Base-by-base conservation (phyloP, 1,140 invertebrate species). In the Pissodes strobi region DNA sequence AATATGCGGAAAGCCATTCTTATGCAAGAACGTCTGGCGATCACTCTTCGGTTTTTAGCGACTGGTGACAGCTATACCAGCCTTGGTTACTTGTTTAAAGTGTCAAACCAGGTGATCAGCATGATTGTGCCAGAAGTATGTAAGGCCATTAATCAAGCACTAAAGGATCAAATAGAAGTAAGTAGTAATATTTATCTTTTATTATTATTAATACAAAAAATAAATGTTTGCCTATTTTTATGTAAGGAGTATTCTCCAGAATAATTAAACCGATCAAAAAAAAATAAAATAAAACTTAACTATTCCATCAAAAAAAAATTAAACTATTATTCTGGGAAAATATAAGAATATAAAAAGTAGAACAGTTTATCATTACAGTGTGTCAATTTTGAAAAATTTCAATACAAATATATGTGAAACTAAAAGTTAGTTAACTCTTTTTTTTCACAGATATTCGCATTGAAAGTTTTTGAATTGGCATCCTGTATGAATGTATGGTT, bases 21-120 rank as follows among this genome's bases (percentile, higher is more conserved):
- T 0, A 34, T 25, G 12, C 37, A 51, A 9, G n/a, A 23, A 19
- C 18, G n/a, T 30, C 63, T 74, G 13, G 69, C 72, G 55, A 53
- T 73, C 9, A 74, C 74, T 37, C 48, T 74, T 21, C 49, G 74
- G 43, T 76, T 65, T 56, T 59, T 74, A 38, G 74, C 75, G 4
- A 73, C 65, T 39, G 73, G 74, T 9, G 70, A 74, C n/a, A 34
- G 43, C 34, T 60, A 30, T 46, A 45, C 22, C 12, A 43, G 55
- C 23, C 41, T 45, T 25, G 18, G 17, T 27, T 58, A 58, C 46
- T 30, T 58, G 21, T 58, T 58, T 17, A 46, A 27, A 34, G 39
- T 45, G 5, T 60, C 46, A 60, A 25, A 60, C n/a, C 38, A 49
- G 25, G 34, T 43, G 13, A 61, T 61, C 18, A 34, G 23, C 27